Percentiles rank a stretch among this genome's conserved stretches.
Evolutionary conservation across 2,888 invertebrate genomes (phyloP).

Genomic region (Dorcus parallelipipedus): DNA sequence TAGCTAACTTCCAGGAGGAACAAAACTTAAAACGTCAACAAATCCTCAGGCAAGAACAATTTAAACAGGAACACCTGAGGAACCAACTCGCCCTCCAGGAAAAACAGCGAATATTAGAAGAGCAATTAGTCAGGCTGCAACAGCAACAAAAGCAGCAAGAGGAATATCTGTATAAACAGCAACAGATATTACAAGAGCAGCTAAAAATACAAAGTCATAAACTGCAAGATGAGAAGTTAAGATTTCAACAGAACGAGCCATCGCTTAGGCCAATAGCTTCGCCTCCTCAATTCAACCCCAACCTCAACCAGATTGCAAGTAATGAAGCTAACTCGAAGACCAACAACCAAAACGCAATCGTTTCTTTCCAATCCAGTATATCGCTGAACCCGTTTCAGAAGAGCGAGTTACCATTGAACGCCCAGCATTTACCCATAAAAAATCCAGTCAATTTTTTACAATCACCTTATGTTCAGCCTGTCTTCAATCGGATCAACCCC

Average conservation of each 20-base stretch:
- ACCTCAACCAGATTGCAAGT: slow-evolving; percentile 9
- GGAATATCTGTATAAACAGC: slow-evolving; percentile 63
- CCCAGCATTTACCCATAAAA: slow-evolving; percentile 44
- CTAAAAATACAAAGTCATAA: slow-evolving; percentile 18
- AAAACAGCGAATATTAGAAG: slow-evolving; percentile 56
- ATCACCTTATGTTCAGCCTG: slow-evolving; percentile 26
- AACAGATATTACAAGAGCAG: slow-evolving; percentile 53
- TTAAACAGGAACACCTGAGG: slow-evolving; percentile 29
- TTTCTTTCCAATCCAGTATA: slow-evolving; percentile 56
- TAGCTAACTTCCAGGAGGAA: slow-evolving; percentile 24
- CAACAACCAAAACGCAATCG: slow-evolving; percentile 33
- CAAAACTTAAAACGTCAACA: slow-evolving; percentile 26
- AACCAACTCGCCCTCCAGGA: slow-evolving; percentile 55
- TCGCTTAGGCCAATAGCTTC: slow-evolving; percentile 31
- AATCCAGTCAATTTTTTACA: slow-evolving; percentile 36
- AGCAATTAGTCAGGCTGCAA: slow-evolving; percentile 59
- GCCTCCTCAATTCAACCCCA: slow-evolving; percentile 15
- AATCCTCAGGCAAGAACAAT: slow-evolving; percentile 19
- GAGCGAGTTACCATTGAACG: slow-evolving; percentile 43
- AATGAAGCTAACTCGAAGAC: slow-evolving; percentile 36
- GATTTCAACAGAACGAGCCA: slow-evolving; percentile 45
- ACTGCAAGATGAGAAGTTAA: slow-evolving; percentile 36
- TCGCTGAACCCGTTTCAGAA: slow-evolving; percentile 40
- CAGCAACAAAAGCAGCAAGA: slow-evolving; percentile 65
- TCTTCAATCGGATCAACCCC: slow-evolving; percentile 46